Conservation (phyloP, 2,113 vertebrate genomes). For the Erinaceus europaeus region DNA sequence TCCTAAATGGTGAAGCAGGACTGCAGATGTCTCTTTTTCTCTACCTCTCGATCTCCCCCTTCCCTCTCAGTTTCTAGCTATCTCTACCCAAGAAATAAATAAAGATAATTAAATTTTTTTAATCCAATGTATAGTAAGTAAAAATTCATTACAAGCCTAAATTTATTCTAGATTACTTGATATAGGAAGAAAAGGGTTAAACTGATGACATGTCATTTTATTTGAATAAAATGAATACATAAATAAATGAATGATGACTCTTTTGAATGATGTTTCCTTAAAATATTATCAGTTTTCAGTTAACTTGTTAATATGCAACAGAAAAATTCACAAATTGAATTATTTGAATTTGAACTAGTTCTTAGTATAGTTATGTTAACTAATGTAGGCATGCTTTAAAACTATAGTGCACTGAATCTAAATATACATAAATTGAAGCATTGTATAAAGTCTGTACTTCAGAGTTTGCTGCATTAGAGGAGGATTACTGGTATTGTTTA, state of each 20-base stretch:
- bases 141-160: neutral
- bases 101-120: no score
- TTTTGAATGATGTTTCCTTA: neutral
- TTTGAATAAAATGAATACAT: no score
- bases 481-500: conserved; percentile 15
- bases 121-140: neutral
- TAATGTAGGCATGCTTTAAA: neutral
- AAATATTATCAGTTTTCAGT: neutral
- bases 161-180: neutral
- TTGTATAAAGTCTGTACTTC: neutral
- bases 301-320: neutral
- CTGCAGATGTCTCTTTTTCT: no score
- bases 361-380: neutral
- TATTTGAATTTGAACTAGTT: neutral
- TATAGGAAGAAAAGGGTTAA: neutral
- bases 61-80: no score
- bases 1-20: no score
- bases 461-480: neutral
- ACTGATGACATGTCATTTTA: neutral
- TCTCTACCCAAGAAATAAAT: no score
- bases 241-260: no score
- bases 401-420: neutral
- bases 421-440: neutral
- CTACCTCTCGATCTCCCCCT: no score
- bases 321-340: neutral